These are phyloP conservation scores for Eilema sororculum DNA, from an alignment of 2,888 invertebrate species.

Conservation along the genomic window DNA sequence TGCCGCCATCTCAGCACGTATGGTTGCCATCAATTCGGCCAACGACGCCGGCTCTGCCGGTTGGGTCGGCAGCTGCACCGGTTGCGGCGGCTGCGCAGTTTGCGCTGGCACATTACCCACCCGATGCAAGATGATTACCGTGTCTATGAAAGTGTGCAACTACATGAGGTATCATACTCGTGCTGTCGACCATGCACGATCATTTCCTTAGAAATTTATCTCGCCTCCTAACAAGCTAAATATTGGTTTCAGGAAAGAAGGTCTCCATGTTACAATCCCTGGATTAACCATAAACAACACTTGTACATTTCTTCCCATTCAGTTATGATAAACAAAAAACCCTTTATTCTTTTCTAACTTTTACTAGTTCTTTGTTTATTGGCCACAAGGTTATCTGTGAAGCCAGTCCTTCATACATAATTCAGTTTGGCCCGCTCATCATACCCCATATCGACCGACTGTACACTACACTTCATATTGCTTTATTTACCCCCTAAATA, in stretches of 20 bases:
- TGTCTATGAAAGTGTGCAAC: too few relatives aligned
- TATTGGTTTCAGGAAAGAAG: neutral
- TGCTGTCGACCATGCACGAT: neutral
- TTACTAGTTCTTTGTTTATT: conserved; percentile 50
- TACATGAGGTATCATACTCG: too few relatives aligned
- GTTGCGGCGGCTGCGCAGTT: too few relatives aligned
- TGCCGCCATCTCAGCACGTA: too few relatives aligned
- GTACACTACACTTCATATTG: conserved; percentile 53
- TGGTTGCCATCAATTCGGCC: too few relatives aligned
- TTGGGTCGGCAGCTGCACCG: too few relatives aligned
- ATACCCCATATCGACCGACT: conserved; percentile 60
- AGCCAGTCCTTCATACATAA: conserved; percentile 65
- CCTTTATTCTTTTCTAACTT: conserved; percentile 42
- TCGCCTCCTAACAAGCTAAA: neutral
- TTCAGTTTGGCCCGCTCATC: conserved; percentile 66
- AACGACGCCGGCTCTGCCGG: too few relatives aligned
- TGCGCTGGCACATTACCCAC: too few relatives aligned
- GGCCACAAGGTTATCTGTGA: conserved; percentile 47
- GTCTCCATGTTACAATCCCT: neutral
- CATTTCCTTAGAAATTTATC: neutral
- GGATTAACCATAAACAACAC: neutral
- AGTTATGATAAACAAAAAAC: conserved; percentile 36
- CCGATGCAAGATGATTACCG: too few relatives aligned
- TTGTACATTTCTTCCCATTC: neutral
- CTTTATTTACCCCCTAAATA: conserved; percentile 57